A percentile compares a stretch with the other conserved stretches of the same genome.
Conservation (phyloP, 2,888 invertebrate genomes). For the Doris montereyensis region DNA sequence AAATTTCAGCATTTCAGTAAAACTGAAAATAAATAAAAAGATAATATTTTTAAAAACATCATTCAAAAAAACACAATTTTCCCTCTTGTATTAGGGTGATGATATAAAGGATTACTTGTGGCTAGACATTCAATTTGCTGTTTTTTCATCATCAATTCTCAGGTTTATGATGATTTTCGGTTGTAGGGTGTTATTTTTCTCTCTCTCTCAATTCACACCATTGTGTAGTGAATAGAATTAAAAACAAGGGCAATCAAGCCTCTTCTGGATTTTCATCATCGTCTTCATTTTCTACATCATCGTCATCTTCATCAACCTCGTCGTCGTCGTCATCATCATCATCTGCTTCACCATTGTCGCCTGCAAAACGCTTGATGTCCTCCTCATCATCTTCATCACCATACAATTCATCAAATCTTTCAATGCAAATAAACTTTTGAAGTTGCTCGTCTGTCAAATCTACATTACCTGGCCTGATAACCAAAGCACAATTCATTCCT, state of each 20-base stretch:
- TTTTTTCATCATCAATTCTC: no score
- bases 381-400: constrained; percentile 63
- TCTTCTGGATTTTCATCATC: constrained; percentile 76
- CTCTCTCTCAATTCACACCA: no score
- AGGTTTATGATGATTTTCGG: no score
- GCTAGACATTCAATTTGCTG: no score
- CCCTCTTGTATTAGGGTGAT: no score
- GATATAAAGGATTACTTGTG: no score
- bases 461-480: constrained; percentile 86
- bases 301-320: constrained; percentile 52
- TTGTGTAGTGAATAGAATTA: no score
- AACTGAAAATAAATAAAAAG: no score
- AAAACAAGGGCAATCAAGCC: constrained; percentile 64
- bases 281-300: constrained; percentile 53
- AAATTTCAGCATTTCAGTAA: no score
- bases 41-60: no score
- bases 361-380: constrained; percentile 52
- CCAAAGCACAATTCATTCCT: constrained; percentile 81
- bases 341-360: constrained; percentile 47
- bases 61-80: no score
- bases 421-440: constrained; percentile 63
- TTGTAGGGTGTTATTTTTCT: no score
- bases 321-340: constrained; percentile 50
- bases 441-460: constrained; percentile 78
- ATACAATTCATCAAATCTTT: constrained; percentile 65